Percentiles rank a stretch among this genome's conserved stretches.
Evolutionary conservation across 2,113 vertebrate species (phyloP).

Genomic region (Bufo gargarizans): DNA sequence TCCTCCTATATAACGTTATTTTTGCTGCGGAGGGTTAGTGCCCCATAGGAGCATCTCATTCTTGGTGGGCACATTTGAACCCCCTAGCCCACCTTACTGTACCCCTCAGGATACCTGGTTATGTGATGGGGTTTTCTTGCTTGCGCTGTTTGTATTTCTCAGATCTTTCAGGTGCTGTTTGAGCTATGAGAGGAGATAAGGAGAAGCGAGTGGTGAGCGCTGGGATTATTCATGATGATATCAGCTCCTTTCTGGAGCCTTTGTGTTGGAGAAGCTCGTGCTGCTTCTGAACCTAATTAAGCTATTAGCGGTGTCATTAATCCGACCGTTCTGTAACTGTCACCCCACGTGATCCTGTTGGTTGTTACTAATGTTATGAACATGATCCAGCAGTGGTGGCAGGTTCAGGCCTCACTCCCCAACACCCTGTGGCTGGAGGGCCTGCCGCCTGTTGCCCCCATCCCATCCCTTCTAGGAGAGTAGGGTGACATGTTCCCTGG

Average conservation of each 20-base stretch:
- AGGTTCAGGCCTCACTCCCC: too few species aligned
- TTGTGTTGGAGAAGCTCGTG: not conserved
- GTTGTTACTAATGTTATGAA: not conserved
- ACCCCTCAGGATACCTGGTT: too few species aligned
- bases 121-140: not conserved
- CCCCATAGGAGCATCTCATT: too few species aligned
- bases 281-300: not conserved
- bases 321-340: not conserved
- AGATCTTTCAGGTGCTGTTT: not conserved
- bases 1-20: too few species aligned
- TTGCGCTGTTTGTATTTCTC: not conserved
- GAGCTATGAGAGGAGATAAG: slow-evolving; percentile 1
- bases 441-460: too few species aligned
- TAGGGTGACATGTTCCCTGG: not conserved
- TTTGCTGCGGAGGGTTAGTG: too few species aligned
- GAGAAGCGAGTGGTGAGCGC: not conserved
- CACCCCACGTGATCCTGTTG: not conserved
- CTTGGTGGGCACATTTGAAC: too few species aligned
- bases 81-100: too few species aligned
- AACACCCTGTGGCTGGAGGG: too few species aligned
- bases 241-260: not conserved
- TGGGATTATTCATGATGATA: slow-evolving; percentile 7
- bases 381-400: too few species aligned
- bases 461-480: not conserved
- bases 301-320: not conserved